Base-by-base conservation (phyloP, 2,888 invertebrate genomes). In the Empis stercorea region DNA sequence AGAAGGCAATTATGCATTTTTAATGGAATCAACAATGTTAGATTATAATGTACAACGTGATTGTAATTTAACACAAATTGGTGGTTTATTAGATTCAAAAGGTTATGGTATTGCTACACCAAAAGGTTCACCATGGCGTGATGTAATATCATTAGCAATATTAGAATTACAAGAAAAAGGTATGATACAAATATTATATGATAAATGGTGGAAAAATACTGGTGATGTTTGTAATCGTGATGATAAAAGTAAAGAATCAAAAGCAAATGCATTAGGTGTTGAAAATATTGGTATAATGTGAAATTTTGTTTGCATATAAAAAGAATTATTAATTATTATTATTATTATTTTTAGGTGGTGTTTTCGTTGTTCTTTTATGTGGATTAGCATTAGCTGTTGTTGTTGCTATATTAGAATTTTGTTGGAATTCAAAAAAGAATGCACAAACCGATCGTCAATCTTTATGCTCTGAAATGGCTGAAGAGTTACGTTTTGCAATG, bases 201-300 rank as follows among this genome's bases (percentile, higher is more conserved):
- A 93, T 63, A 95, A 93, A 65, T 97, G 96, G 96, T 97, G 96
- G 96, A 92, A 94, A 71, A 91, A 92, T 61, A 89, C 91, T 0
- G 92, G 92, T 0, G 88, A 91, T 58, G 87, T 87, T 1, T 93
- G 93, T 63, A 87, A 85, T 57, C 73, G 91, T 45, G 87, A 92
- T 55, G 85, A 86, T 59, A 84, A 84, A 62, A 87, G 84, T 56
- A 93, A 87, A 58, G 92, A 93, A 58, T 87, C 88, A 48, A 93
- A 93, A 66, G 94, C 95, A 0, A 93, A 86, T 62, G 88, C 94
- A 0, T 72, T 96, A 13, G 94, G 94, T 4, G 64, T 70, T 1
- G 84, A 87, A 67, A 91, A 91, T 70, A 84, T 86, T 52, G 86
- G 89, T 80, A 64, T 70, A 43, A 2, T n/a, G n/a, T 10, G 4